Conservation (phyloP, 2,797 vertebrate genomes). For the Tamandua tetradactyla region DNA sequence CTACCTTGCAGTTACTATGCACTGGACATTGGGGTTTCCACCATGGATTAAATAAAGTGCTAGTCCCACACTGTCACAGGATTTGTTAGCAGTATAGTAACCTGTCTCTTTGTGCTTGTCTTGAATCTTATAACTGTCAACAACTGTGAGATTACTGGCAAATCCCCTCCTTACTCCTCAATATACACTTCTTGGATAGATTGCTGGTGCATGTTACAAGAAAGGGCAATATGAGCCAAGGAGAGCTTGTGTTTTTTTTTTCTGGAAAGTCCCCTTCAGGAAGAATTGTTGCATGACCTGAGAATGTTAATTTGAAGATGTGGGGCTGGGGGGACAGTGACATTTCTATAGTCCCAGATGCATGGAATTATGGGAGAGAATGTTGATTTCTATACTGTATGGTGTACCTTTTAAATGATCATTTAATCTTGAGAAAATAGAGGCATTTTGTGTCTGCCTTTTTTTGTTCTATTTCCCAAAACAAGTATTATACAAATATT, state of each 20-base stretch:
- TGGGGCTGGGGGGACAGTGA: slow-evolving; percentile 44
- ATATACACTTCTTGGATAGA: slow-evolving; percentile 94
- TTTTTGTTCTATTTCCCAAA: background rate
- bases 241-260: slow-evolving; percentile 97
- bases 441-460: slow-evolving; percentile 74
- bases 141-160: slow-evolving; percentile 96
- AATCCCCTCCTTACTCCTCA: slow-evolving; percentile 91
- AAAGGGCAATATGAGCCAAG: slow-evolving; percentile 97
- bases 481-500: too few species aligned
- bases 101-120: slow-evolving; percentile 96
- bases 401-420: slow-evolving; percentile 83
- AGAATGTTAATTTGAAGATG: slow-evolving; percentile 94
- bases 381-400: slow-evolving; percentile 87
- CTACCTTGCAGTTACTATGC: slow-evolving; percentile 95
- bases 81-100: slow-evolving; percentile 98
- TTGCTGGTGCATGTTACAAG: slow-evolving; percentile 94
- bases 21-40: slow-evolving; percentile 93
- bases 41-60: slow-evolving; percentile 95
- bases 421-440: slow-evolving; percentile 84
- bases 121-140: slow-evolving; percentile 98
- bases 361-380: slow-evolving; percentile 82
- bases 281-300: slow-evolving; percentile 93
- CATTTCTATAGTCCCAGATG: slow-evolving; percentile 70
- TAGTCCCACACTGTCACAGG: slow-evolving; percentile 96
- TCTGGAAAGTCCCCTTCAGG: slow-evolving; percentile 93